Conservation (phyloP, 2,113 vertebrate genomes). For the Chaenogobius annularis region DNA sequence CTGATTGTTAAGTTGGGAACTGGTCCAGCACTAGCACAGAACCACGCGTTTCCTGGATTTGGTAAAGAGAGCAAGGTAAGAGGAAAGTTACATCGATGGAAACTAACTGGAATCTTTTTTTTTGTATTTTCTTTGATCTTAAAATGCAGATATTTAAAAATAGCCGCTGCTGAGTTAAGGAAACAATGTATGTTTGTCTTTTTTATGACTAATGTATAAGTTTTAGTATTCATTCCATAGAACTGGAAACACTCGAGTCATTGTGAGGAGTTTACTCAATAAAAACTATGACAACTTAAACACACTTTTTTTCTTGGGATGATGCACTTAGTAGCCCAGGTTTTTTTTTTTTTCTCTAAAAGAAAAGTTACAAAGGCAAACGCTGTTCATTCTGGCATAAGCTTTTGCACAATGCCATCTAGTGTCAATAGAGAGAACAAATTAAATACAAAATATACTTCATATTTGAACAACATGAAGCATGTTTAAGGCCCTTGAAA, state of each 20-base stretch:
- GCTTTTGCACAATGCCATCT: conserved; percentile 3
- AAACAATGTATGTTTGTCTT: neutral
- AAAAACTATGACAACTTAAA: neutral
- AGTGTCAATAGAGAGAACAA: neutral
- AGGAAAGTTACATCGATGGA: neutral
- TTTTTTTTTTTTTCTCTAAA: neutral
- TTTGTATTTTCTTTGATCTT: neutral
- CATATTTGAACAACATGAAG: neutral
- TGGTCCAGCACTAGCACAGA: conserved; percentile 34
- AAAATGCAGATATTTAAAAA: neutral
- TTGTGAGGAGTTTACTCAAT: neutral
- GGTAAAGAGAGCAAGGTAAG: neutral
- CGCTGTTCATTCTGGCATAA: neutral
- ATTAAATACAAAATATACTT: neutral
- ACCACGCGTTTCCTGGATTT: conserved; percentile 28
- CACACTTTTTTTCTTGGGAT: neutral
- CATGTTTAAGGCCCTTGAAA: neutral
- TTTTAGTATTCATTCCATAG: neutral
- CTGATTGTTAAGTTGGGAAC: conserved; percentile 66
- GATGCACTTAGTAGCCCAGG: too few species aligned
- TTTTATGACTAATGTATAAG: neutral
- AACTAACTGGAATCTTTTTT: neutral
- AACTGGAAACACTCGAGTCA: neutral
- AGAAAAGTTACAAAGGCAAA: neutral
- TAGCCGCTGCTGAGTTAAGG: too few species aligned